Evolutionary conservation across 2,113 vertebrate species (phyloP).

Genomic region (Octodon degus): DNA sequence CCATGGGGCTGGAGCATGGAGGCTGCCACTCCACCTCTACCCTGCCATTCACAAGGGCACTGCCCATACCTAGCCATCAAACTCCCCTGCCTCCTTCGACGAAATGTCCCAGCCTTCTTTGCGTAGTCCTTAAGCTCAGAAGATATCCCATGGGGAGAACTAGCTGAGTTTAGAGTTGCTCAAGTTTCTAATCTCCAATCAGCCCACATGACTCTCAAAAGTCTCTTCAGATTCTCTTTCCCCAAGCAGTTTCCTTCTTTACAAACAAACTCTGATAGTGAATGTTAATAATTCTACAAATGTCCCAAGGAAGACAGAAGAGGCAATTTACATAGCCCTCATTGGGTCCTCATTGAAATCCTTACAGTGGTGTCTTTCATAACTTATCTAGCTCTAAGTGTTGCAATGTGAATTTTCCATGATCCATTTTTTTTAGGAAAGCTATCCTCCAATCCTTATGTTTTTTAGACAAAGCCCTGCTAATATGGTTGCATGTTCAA

Average conservation of each 20-base stretch:
- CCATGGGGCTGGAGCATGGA: too few relatives aligned
- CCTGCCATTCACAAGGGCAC: too few relatives aligned
- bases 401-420: not conserved
- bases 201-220: slow-evolving; percentile 54
- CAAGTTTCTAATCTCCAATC: slow-evolving; percentile 59
- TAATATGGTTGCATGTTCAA: slow-evolving; percentile 15
- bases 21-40: too few relatives aligned
- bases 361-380: slow-evolving; percentile 32
- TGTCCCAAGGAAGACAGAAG: slow-evolving; percentile 37
- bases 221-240: slow-evolving; percentile 69
- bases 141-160: slow-evolving; percentile 74
- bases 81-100: not conserved
- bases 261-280: slow-evolving; percentile 30
- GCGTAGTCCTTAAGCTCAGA: slow-evolving; percentile 63
- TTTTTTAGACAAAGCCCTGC: slow-evolving; percentile 18
- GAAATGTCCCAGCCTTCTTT: slow-evolving; percentile 63
- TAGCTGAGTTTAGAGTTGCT: slow-evolving; percentile 57
- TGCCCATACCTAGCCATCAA: too few relatives aligned
- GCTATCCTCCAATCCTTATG: not conserved
- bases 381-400: slow-evolving; percentile 3
- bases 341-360: slow-evolving; percentile 36
- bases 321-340: slow-evolving; percentile 36
- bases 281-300: slow-evolving; percentile 57
- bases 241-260: slow-evolving; percentile 48
- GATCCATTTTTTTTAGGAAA: not conserved